Conservation (phyloP, 2,888 invertebrate genomes). For the Stegana nigrithorax region DNA sequence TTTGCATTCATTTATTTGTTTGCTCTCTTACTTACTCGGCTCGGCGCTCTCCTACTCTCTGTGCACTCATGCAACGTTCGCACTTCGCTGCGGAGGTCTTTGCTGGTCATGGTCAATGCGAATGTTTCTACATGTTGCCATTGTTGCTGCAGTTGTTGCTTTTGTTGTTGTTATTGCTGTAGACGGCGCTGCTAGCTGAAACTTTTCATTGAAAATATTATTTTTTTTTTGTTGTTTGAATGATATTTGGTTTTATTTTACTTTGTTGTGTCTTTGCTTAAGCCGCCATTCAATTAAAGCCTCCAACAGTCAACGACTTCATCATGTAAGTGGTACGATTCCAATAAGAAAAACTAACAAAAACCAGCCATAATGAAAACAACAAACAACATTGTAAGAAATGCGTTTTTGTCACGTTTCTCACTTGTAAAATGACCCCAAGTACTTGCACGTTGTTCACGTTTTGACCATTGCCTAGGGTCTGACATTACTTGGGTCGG, state of each 20-base stretch:
- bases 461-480: too few species aligned
- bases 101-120: constrained; percentile 45
- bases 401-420: constrained; percentile 49
- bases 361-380: not conserved
- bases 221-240: not conserved
- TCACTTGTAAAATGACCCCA: constrained; percentile 50
- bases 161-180: constrained; percentile 21
- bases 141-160: too few species aligned
- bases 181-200: constrained; percentile 7
- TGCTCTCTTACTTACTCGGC: not conserved
- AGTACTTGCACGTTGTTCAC: too few species aligned
- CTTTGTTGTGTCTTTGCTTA: not conserved
- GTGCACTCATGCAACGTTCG: not conserved
- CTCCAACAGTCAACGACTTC: constrained; percentile 16
- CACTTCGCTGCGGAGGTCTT: constrained; percentile 14
- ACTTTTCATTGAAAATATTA: constrained; percentile 1
- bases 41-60: not conserved
- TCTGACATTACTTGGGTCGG: too few species aligned
- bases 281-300: constrained; percentile 1
- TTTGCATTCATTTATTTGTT: not conserved
- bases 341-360: not conserved
- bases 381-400: not conserved
- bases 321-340: not conserved
- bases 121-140: too few species aligned
- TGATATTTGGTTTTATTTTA: not conserved